Evolutionary conservation across 1,140 invertebrate species (phyloP), one percentile per base, ranked within the genome.

Genomic region (Scaptomyza montana): DNA sequence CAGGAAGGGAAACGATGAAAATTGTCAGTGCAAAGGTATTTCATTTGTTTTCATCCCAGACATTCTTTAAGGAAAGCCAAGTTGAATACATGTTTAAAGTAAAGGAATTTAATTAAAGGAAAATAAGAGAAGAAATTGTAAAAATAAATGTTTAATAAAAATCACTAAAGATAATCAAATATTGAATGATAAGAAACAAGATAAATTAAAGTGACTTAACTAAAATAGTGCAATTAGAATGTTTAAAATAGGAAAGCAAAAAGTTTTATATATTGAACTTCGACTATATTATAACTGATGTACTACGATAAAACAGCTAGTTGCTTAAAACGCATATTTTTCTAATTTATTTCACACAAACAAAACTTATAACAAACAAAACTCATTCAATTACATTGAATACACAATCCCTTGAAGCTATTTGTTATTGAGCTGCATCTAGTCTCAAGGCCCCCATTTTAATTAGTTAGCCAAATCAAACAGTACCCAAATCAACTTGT

Each of bases 401-500:
- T 9, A 61, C 25, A 64, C 49, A 62, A 46, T 41, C 33, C 55
- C 57, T 46, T 6, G 16, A 21, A 46, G 45, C 64, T 55, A 63
- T 64, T 10, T 64, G 19, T 28, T 5, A 25, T 3, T 13, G 55
- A 46, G 71, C 66, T 74, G 41, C 61, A 47, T 62, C 50, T 63
- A 39, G 2, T 30, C 64, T 50, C 49, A 13, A 13, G 50, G 16
- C 28, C 43, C 46, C 36, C 57, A 63, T 81, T 87, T 55, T 53
- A 68, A 47, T 70, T 71, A 62, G 57, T 71, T 59, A 78, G 63
- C 47, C 75, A 69, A 81, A 87, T 86, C 71, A 81, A 87, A 46
- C 49, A 62, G 19, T 49, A 36, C 33, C 39, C 66, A 82, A 87
- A 89, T 66, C 76, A 25, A 54, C 33, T 66, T 47, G 12, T 36